A percentile compares a stretch with the other conserved stretches of the same genome.
Evolutionary conservation across 2,888 invertebrate genomes (phyloP).

Genomic region (Caenorhabditis sulstoni): DNA sequence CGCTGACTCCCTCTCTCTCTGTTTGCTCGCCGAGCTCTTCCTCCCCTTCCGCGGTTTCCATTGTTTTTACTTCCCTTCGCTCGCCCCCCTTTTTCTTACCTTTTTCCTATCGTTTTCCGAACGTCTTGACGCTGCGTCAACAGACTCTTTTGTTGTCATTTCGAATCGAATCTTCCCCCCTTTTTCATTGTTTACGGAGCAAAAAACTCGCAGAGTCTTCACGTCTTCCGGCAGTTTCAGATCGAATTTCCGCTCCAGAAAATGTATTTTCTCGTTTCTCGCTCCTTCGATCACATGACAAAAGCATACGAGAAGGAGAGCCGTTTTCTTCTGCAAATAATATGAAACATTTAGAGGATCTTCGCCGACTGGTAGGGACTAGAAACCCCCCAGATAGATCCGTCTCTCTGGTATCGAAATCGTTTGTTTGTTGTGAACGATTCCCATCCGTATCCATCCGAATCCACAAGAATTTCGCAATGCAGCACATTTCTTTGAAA

Average conservation of each 20-base stretch:
- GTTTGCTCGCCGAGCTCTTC: constrained; percentile 32
- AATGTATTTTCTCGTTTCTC: constrained; percentile 25
- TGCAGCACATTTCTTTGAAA: too few relatives aligned
- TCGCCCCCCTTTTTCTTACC: constrained; percentile 9
- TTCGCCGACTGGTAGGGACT: too few relatives aligned
- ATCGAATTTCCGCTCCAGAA: constrained; percentile 23
- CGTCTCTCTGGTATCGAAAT: too few relatives aligned
- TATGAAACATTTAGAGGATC: not conserved
- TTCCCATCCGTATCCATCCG: too few relatives aligned
- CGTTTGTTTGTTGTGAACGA: too few relatives aligned
- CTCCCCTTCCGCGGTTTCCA: constrained; percentile 5
- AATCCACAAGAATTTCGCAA: too few relatives aligned
- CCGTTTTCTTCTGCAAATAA: constrained; percentile 1
- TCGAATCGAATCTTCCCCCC: not conserved
- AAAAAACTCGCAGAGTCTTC: not conserved
- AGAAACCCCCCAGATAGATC: not conserved
- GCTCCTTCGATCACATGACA: not conserved
- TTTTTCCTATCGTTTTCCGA: constrained; percentile 22
- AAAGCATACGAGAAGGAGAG: too few relatives aligned
- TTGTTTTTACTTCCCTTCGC: constrained; percentile 20
- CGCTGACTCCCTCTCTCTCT: constrained; percentile 15
- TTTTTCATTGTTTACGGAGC: not conserved
- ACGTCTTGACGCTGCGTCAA: constrained; percentile 45
- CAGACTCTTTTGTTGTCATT: constrained; percentile 8
- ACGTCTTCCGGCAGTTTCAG: constrained; percentile 1